Evolutionary conservation across 2,797 vertebrate species (phyloP).

Genomic region (Dendrocincla tyrannina): DNA sequence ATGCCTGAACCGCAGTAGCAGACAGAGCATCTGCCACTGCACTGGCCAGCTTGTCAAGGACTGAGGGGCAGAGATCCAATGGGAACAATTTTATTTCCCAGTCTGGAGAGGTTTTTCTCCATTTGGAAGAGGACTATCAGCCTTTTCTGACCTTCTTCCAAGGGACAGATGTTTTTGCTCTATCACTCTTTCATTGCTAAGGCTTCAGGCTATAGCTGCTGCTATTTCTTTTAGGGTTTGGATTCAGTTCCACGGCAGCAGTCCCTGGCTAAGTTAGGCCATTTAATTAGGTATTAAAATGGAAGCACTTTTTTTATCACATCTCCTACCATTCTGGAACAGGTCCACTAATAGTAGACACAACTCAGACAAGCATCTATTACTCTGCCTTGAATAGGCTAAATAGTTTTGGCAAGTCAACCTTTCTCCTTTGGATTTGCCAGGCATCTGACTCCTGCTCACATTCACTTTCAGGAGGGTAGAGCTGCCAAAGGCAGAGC

Average conservation of each 20-base stretch:
- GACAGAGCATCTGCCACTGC: neutral
- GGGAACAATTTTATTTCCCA: neutral
- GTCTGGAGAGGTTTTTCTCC: neutral
- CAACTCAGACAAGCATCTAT: conserved; percentile 14
- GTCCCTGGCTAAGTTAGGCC: conserved; percentile 11
- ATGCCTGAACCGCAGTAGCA: neutral
- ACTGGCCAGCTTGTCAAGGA: neutral
- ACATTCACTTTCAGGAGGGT: neutral
- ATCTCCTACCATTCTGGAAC: conserved; percentile 41
- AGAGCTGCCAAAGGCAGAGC: neutral
- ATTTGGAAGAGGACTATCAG: conserved; percentile 16
- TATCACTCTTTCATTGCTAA: neutral
- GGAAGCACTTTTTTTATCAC: neutral
- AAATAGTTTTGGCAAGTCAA: conserved; percentile 22
- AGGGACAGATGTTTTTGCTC: conserved; percentile 31
- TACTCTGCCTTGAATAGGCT: neutral
- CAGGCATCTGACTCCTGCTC: neutral
- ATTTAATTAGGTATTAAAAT: conserved; percentile 57
- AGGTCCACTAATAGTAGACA: conserved; percentile 32
- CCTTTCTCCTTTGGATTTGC: neutral
- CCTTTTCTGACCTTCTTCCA: conserved; percentile 36
- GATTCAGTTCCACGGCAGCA: neutral
- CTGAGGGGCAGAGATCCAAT: neutral
- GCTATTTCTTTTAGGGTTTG: neutral
- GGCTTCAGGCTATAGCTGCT: neutral